phyloP scores from a whole-genome alignment of 92 coral and sea anemone species.

The Paragorgia papillata region DNA sequence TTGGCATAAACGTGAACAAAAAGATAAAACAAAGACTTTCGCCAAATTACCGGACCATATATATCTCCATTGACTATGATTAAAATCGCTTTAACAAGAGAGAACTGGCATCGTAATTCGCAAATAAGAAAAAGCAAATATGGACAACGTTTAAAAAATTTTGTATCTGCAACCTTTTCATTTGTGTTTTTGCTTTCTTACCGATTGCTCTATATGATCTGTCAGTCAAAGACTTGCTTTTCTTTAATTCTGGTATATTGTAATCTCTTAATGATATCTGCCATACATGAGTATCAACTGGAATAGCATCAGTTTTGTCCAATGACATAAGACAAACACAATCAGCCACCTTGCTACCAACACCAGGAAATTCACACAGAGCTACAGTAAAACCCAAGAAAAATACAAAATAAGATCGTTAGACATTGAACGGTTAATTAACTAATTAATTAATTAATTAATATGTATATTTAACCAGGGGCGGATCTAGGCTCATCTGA shows the following conservation, averaged over 20 bases:
- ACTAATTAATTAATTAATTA: too few species aligned
- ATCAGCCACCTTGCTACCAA: conserved; percentile 98
- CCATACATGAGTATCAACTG: conserved; percentile 98
- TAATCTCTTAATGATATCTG: conserved; percentile 75
- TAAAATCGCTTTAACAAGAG: too few species aligned
- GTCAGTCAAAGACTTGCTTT: conserved; percentile 80
- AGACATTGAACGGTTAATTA: too few species aligned
- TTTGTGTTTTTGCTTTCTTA: conserved; percentile 6
- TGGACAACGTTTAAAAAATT: not conserved
- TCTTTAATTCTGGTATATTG: conserved; percentile 69
- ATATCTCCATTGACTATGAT: too few species aligned
- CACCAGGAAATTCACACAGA: conserved; percentile 88
- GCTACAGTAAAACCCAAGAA: conserved; percentile 54
- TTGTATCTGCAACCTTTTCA: not conserved
- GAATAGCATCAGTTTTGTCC: conserved; percentile 89
- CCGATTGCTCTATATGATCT: conserved; percentile 89
- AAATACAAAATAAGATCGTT: too few species aligned
- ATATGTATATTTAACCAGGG: too few species aligned
- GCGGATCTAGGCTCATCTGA: too few species aligned
- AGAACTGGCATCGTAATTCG: too few species aligned
- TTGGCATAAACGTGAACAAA: too few species aligned
- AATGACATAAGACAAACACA: conserved; percentile 97
- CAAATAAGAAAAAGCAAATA: not conserved
- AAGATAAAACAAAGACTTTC: too few species aligned
- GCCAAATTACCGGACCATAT: too few species aligned